Base-by-base conservation (phyloP, 2,888 invertebrate species). In the Branchinecta sandiegonensis region DNA sequence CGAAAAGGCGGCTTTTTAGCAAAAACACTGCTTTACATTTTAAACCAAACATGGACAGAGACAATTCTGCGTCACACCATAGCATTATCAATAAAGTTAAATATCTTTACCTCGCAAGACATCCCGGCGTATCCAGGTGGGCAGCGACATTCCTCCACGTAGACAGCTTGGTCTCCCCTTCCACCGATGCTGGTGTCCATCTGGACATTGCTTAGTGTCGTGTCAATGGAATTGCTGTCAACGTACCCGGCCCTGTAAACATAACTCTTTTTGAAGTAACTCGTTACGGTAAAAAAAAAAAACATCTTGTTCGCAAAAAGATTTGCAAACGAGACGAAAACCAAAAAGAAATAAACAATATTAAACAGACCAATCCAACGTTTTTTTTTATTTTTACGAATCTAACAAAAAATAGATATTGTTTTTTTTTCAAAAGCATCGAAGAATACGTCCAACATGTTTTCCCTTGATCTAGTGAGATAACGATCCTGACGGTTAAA, bases 111-210 rank as follows among this genome's bases (percentile, higher is more conserved):
- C 80, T 93, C 89, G 75, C 93, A 94, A 46, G 92, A 92, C 23
- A 87, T 81, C 70, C 93, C 93, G 65, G 82, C 80, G 75, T 93
- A 94, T 66, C 93, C 85, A 2, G 84, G 81, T 1, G 94, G 94
- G 75, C 95, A 95, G 47, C 82, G 79, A 76, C 96, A 97, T 76
- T 94, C 88, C 78, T 96, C 96, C 1, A 96, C 91, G 65, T 84
- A 83, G 8, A 84, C 85, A 1, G 94, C 94, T 11, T 86, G 83
- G 9, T 56, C 56, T n/a, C 56, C 56, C n/a, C 56, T n/a, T 14
- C 56, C 56, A 64, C 90, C 91, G 47, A 84, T 86, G 6, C 90
- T 90, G 0, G 90, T 88, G 74, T 90, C 90, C 87, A 91, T 86
- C 0, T 82, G 81, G 71, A 91, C 86, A 71, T 87, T 84, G 0